Conservation (phyloP, 2,113 vertebrate species). For the Odontophorus gujanensis region DNA sequence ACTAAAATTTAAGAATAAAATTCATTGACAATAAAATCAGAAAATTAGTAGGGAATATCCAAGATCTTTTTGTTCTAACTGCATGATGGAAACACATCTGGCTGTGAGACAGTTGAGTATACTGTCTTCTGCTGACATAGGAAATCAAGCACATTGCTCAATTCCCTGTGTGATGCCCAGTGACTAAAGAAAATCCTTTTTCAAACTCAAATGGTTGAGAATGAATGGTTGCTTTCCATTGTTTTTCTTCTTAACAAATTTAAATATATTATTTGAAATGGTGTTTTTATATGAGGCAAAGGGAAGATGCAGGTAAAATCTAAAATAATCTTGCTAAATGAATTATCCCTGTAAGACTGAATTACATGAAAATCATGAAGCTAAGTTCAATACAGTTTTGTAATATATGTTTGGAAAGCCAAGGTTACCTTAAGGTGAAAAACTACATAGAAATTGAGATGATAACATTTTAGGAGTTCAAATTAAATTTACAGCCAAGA, state of each 20-base stretch:
- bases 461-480: neutral
- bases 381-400: neutral
- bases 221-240: neutral
- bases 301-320: neutral
- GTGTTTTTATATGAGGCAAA: neutral
- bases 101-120: neutral
- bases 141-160: neutral
- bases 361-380: neutral
- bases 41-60: neutral
- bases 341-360: neutral
- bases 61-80: neutral
- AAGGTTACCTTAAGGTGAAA: neutral
- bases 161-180: neutral
- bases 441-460: neutral
- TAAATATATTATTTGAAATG: neutral
- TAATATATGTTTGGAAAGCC: neutral
- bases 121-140: neutral
- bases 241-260: neutral
- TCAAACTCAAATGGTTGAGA: neutral
- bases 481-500: neutral
- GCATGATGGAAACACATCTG: neutral
- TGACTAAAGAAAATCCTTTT: neutral
- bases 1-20: neutral
- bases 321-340: neutral
- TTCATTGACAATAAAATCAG: neutral